phyloP scores from a whole-genome alignment of 2,888 invertebrate species.

The Odontocerum albicorne region DNA sequence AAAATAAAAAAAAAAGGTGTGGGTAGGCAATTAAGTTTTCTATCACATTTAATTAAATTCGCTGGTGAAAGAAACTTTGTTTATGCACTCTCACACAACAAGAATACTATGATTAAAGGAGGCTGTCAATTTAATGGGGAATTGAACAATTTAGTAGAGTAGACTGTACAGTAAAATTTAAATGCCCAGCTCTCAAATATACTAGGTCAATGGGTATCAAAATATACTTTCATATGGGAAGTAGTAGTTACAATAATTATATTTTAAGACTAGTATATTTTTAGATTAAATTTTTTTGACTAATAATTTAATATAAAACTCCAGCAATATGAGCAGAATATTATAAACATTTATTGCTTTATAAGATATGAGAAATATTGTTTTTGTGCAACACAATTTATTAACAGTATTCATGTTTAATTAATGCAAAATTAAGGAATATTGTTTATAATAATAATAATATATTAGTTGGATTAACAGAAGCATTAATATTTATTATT shows the following conservation, averaged over 20 bases:
- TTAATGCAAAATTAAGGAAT: slow-evolving; percentile 11
- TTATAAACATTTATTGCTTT: slow-evolving; percentile 19
- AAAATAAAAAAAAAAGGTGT: too few relatives aligned
- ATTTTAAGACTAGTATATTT: slow-evolving; percentile 27
- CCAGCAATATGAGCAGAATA: slow-evolving; percentile 14
- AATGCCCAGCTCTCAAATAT: too few relatives aligned
- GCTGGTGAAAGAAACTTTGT: too few relatives aligned
- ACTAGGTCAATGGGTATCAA: slow-evolving; percentile 6
- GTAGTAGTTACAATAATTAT: slow-evolving; percentile 17
- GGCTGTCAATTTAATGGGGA: too few relatives aligned
- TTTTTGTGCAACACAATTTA: slow-evolving; percentile 10
- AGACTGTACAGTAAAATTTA: too few relatives aligned
- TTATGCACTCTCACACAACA: too few relatives aligned
- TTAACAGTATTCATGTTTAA: slow-evolving; percentile 14
- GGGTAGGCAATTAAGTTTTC: too few relatives aligned
- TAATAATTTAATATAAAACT: slow-evolving; percentile 16
- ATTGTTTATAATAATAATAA: too few relatives aligned
- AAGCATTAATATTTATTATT: slow-evolving; percentile 16
- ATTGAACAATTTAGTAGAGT: too few relatives aligned
- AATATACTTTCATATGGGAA: slow-evolving; percentile 14
- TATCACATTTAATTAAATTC: too few relatives aligned
- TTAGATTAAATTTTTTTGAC: slow-evolving; percentile 21
- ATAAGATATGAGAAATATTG: slow-evolving; percentile 12
- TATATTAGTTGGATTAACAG: slow-evolving; percentile 20
- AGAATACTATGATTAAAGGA: too few relatives aligned